These are phyloP conservation scores for Typhlomys cinereus DNA, from an alignment of 2,113 vertebrate species.

Conservation along the genomic window DNA sequence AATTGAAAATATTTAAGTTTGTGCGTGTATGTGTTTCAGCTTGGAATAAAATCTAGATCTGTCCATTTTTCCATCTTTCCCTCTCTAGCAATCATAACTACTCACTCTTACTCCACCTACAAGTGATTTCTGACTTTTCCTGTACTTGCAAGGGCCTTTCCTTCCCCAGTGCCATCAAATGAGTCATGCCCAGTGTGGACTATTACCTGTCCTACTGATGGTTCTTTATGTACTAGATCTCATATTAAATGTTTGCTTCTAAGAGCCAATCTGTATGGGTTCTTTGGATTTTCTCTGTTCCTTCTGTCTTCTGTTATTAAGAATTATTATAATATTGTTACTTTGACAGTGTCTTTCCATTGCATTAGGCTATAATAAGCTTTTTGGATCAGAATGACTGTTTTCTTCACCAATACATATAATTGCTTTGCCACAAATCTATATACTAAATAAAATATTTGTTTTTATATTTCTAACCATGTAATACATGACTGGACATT, in stretches of 20 bases:
- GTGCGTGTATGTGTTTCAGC: background rate
- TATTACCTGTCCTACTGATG: background rate
- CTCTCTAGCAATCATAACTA: background rate
- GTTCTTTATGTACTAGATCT: background rate
- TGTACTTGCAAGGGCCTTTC: background rate
- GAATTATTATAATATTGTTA: background rate
- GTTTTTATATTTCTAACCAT: background rate
- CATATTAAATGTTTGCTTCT: background rate
- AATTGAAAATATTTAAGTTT: background rate
- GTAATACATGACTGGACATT: background rate
- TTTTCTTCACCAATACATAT: background rate
- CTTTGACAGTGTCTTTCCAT: background rate
- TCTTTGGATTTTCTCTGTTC: background rate
- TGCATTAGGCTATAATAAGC: background rate
- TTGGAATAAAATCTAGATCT: background rate
- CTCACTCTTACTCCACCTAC: background rate
- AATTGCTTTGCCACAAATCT: background rate
- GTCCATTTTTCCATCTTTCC: background rate
- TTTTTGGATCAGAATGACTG: background rate
- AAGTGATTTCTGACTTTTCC: slow-evolving; percentile 11
- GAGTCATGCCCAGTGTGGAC: background rate
- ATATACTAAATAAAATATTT: background rate
- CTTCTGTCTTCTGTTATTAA: background rate
- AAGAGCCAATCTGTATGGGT: background rate
- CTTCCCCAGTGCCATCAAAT: background rate